Conservation (phyloP, 1,140 invertebrate species). For the Zaprionus kolodkinae region DNA sequence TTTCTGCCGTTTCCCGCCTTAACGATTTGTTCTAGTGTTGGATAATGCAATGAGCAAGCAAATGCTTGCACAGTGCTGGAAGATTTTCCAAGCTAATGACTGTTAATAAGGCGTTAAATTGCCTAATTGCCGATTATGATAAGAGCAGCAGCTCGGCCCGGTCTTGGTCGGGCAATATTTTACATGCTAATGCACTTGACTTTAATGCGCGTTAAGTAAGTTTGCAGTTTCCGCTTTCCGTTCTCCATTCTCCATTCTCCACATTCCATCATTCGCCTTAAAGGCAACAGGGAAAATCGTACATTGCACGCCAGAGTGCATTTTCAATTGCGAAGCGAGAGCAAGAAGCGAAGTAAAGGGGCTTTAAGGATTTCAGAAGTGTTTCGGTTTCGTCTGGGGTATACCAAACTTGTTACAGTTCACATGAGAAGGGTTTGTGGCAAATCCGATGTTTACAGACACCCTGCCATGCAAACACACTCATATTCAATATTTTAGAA, state of each 20-base stretch:
- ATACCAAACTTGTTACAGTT: neutral
- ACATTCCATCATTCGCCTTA: neutral
- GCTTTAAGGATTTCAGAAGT: slow-evolving; percentile 55
- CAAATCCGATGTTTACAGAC: no score
- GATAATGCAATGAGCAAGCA: neutral
- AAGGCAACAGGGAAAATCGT: slow-evolving; percentile 33
- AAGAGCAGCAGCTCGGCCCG: neutral
- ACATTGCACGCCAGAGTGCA: slow-evolving; percentile 50
- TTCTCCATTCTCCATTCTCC: neutral
- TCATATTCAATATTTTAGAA: slow-evolving; percentile 4
- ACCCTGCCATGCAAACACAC: neutral
- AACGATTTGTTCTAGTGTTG: no score
- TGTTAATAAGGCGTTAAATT: slow-evolving; percentile 78
- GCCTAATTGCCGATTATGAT: slow-evolving; percentile 74
- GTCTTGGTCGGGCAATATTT: slow-evolving; percentile 33
- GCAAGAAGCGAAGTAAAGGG: slow-evolving; percentile 13
- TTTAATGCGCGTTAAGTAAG: slow-evolving; percentile 20
- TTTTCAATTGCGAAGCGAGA: slow-evolving; percentile 38
- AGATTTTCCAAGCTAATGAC: slow-evolving; percentile 45
- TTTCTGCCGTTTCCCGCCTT: no score
- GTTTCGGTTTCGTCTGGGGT: slow-evolving; percentile 27
- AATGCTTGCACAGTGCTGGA: neutral
- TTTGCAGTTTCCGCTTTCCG: slow-evolving; percentile 5
- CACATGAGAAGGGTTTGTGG: neutral
- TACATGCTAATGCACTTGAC: slow-evolving; percentile 37